Evolutionary conservation across 2,113 vertebrate species (phyloP).

Genomic region (Zapornia atra): DNA sequence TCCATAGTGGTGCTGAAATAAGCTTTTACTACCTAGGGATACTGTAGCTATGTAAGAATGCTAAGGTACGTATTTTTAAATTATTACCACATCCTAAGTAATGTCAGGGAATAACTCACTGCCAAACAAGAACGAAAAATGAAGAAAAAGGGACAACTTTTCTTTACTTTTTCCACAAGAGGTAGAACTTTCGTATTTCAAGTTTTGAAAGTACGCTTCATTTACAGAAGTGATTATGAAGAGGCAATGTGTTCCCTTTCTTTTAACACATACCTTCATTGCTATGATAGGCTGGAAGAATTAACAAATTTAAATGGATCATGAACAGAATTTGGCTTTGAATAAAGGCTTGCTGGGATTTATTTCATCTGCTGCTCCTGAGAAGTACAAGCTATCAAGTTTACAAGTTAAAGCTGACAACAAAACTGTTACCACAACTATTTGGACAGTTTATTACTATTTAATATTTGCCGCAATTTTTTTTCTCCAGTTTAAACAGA

Average conservation of each 20-base stretch:
- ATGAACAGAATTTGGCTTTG: not conserved
- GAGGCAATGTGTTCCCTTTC: not conserved
- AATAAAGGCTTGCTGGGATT: not conserved
- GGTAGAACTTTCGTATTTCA: not conserved
- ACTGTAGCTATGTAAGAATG: not conserved
- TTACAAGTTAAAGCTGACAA: not conserved
- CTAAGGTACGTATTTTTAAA: not conserved
- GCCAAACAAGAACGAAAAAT: not conserved
- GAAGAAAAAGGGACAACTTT: not conserved
- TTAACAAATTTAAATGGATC: not conserved
- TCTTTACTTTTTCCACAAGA: not conserved
- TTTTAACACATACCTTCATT: not conserved
- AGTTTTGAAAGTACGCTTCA: not conserved
- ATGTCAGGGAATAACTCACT: not conserved
- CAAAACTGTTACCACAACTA: not conserved
- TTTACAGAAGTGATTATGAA: rapidly evolving
- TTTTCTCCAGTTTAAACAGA: not conserved
- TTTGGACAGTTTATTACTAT: not conserved
- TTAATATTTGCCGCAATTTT: not conserved
- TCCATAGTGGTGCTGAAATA: not conserved
- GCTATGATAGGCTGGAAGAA: not conserved
- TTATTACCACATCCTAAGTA: not conserved
- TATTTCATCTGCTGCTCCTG: not conserved
- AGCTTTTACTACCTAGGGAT: not conserved
- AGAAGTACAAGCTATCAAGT: not conserved